Evolutionary conservation across 2,888 invertebrate genomes (phyloP).

Genomic region (Drosophila mayaguana): DNA sequence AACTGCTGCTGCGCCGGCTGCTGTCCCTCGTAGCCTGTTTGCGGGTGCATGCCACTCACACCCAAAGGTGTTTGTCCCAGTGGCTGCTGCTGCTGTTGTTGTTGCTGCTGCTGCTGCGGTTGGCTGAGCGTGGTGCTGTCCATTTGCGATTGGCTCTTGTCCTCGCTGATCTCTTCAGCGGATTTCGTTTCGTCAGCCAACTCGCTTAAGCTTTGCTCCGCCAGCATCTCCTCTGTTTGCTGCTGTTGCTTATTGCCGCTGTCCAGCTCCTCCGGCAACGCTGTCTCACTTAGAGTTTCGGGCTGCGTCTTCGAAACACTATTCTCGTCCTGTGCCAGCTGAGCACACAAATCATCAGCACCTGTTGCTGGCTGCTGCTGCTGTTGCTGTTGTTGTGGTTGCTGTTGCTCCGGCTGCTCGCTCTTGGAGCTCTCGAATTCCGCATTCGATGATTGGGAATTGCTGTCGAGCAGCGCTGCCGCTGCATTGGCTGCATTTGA

Average conservation of each 20-base stretch:
- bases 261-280: slow-evolving; percentile 30
- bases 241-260: slow-evolving; percentile 41
- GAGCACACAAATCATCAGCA: slow-evolving; percentile 37
- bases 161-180: slow-evolving; percentile 64
- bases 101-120: neutral
- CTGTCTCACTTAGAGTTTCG: slow-evolving; percentile 49
- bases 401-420: slow-evolving; percentile 31
- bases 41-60: slow-evolving; percentile 42
- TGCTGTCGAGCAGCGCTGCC: slow-evolving; percentile 81
- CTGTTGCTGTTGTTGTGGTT: neutral
- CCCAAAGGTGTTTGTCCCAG: slow-evolving; percentile 39
- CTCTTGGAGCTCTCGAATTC: slow-evolving; percentile 64
- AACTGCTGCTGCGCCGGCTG: neutral
- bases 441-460: slow-evolving; percentile 79
- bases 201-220: slow-evolving; percentile 54
- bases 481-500: slow-evolving; percentile 76
- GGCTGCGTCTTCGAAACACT: slow-evolving; percentile 63
- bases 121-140: slow-evolving; percentile 24
- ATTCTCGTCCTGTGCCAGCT: slow-evolving; percentile 55
- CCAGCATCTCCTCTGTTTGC: slow-evolving; percentile 57
- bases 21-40: slow-evolving; percentile 53
- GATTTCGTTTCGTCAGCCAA: slow-evolving; percentile 62
- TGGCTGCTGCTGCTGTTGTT: slow-evolving; percentile 13
- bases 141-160: slow-evolving; percentile 53
- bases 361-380: slow-evolving; percentile 15